These are phyloP conservation scores for Chelidonichthys spinosus DNA, from an alignment of 2,797 vertebrate species.

Conservation along the genomic window DNA sequence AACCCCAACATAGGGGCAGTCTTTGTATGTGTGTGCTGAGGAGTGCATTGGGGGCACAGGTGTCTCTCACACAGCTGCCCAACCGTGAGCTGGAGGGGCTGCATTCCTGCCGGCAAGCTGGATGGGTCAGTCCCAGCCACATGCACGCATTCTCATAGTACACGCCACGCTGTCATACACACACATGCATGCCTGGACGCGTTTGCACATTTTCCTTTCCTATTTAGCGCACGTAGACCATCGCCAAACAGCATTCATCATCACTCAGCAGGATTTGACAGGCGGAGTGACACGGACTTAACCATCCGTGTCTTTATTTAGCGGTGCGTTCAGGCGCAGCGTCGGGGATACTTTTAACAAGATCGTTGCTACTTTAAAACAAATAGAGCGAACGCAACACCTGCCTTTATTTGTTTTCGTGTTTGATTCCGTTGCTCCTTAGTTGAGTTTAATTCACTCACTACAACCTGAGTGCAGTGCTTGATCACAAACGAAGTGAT, in stretches of 20 bases:
- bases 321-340: slow-evolving; percentile 27
- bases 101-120: slow-evolving; percentile 51
- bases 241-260: slow-evolving; percentile 71
- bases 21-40: slow-evolving; percentile 27
- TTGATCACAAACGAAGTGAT: too few species aligned
- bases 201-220: slow-evolving; percentile 42
- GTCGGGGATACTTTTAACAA: slow-evolving; percentile 37
- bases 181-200: slow-evolving; percentile 39
- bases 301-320: slow-evolving; percentile 48
- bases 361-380: slow-evolving; percentile 24
- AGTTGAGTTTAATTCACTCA: background rate
- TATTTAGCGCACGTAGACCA: slow-evolving; percentile 65
- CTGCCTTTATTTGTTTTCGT: background rate
- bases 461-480: background rate
- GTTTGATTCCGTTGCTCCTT: background rate
- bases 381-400: slow-evolving; percentile 22
- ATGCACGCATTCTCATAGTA: background rate
- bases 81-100: slow-evolving; percentile 44
- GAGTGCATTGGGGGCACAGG: slow-evolving; percentile 50
- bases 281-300: slow-evolving; percentile 47
- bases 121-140: slow-evolving; percentile 27
- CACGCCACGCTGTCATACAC: slow-evolving; percentile 25
- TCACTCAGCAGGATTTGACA: slow-evolving; percentile 57
- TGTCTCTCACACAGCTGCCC: slow-evolving; percentile 59
- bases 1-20: slow-evolving; percentile 17